These are phyloP conservation scores for Capromys pilorides DNA, from an alignment of 2,797 vertebrate species.

Conservation along the genomic window DNA sequence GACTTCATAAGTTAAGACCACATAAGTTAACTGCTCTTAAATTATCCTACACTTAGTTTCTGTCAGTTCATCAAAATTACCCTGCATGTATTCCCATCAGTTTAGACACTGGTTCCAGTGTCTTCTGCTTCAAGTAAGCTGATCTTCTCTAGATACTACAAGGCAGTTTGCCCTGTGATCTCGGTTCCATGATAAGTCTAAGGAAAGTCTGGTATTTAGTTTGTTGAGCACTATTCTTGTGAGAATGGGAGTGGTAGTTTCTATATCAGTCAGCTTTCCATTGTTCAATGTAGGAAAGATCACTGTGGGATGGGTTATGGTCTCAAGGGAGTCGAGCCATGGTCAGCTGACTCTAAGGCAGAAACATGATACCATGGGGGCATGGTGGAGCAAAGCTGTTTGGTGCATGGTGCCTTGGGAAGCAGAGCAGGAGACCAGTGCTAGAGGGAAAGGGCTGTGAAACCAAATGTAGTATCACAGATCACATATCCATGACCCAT, in stretches of 20 bases:
- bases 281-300: background rate
- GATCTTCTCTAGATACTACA: background rate
- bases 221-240: background rate
- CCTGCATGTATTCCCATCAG: background rate
- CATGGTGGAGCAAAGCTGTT: background rate
- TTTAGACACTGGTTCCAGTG: background rate
- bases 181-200: background rate
- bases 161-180: background rate
- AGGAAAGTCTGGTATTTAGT: constrained; percentile 4
- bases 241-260: background rate
- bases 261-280: background rate
- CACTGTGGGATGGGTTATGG: background rate
- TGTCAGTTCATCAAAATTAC: background rate
- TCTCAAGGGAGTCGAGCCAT: background rate
- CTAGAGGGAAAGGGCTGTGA: background rate
- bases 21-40: background rate
- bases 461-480: background rate
- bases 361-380: background rate
- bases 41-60: background rate
- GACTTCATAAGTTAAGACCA: background rate
- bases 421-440: background rate
- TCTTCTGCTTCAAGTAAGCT: background rate
- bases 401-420: background rate
- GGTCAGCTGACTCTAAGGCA: background rate
- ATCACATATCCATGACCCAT: background rate